Percentiles rank a stretch among this genome's conserved stretches.
Evolutionary conservation across 2,888 invertebrate genomes (phyloP).

Genomic region (Diplolepis rosae): DNA sequence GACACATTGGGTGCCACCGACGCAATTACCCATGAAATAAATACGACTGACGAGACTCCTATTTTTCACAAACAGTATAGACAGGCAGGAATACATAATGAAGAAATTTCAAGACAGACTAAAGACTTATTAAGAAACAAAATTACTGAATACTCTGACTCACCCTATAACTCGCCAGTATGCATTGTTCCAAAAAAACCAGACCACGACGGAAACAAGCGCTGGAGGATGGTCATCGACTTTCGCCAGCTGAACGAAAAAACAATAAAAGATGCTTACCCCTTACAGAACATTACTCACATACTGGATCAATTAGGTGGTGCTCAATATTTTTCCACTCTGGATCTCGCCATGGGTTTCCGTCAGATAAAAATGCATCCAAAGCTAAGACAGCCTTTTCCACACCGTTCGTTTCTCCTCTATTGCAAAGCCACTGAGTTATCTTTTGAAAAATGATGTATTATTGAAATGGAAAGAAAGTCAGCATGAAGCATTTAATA

Average conservation of each 20-base stretch:
- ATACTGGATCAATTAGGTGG: background rate
- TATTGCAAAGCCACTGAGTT: no score
- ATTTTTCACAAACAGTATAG: background rate
- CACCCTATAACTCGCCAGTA: background rate
- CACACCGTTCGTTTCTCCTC: no score
- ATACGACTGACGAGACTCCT: background rate
- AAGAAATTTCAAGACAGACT: background rate
- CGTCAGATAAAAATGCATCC: background rate
- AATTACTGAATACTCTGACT: background rate
- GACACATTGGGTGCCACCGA: background rate
- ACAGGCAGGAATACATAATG: background rate
- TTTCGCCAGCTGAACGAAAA: background rate
- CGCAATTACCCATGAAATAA: background rate
- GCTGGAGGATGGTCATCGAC: background rate
- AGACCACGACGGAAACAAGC: background rate
- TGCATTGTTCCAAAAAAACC: background rate
- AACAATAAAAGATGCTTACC: background rate
- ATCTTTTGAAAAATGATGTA: no score
- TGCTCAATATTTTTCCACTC: background rate
- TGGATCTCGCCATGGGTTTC: background rate
- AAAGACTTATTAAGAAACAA: background rate
- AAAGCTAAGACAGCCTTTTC: background rate
- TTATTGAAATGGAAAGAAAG: no score
- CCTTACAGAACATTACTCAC: background rate
- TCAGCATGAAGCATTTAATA: no score